phyloP scores from a whole-genome alignment of 1,140 invertebrate genomes.

The Heliconius hewitsoni region DNA sequence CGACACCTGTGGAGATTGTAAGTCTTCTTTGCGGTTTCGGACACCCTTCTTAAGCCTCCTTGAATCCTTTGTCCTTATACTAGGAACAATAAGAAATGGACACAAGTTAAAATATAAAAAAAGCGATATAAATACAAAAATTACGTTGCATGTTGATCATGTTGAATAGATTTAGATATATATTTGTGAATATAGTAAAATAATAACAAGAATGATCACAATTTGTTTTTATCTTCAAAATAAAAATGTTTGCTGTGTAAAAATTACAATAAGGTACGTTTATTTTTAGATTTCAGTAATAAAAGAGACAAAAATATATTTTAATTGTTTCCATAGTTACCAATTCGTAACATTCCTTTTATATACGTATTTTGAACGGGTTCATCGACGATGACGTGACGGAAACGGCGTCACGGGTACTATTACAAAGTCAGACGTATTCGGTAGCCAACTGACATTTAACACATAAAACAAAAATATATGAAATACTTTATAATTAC shows the following conservation, averaged over 20 bases:
- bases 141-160: too few relatives aligned
- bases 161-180: too few relatives aligned
- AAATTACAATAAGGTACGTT: too few relatives aligned
- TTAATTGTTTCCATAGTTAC: background rate
- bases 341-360: background rate
- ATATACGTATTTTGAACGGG: conserved; percentile 29
- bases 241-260: too few relatives aligned
- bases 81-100: background rate
- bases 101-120: background rate
- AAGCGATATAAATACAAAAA: background rate
- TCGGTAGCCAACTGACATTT: conserved; percentile 27
- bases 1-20: conserved; percentile 72
- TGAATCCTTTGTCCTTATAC: conserved; percentile 14
- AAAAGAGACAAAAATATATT: too few relatives aligned
- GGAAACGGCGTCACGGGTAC: conserved; percentile 44
- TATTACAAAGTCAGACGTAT: conserved; percentile 52
- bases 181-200: too few relatives aligned
- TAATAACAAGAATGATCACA: too few relatives aligned
- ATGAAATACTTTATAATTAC: background rate
- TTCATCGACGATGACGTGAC: conserved; percentile 49
- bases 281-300: too few relatives aligned
- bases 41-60: conserved; percentile 30
- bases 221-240: too few relatives aligned
- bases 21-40: conserved; percentile 71
- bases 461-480: background rate